Evolutionary conservation across 1,140 invertebrate species (phyloP).

Genomic region (Cherax quadricarinatus): DNA sequence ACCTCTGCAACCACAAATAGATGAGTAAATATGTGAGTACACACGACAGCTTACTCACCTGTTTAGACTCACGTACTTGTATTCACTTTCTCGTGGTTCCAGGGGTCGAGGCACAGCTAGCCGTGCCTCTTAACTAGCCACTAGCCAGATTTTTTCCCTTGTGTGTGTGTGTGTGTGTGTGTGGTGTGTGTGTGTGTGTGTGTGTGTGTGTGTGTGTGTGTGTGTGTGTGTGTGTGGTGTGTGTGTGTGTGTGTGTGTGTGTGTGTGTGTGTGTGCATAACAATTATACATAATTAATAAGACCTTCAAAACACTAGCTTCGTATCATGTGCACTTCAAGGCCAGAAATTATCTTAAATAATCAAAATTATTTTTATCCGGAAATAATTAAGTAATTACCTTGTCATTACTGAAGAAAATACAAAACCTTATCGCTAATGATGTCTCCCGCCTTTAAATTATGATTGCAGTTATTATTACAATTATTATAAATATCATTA

Average conservation of each 20-base stretch:
- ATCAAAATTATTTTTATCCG: constrained; percentile 61
- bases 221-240: constrained; percentile 15
- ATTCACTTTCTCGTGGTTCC: no score
- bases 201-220: constrained; percentile 37
- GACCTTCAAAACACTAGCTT: constrained; percentile 10
- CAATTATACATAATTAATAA: constrained; percentile 52
- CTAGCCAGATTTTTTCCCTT: no score
- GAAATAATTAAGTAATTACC: constrained; percentile 60
- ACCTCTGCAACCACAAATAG: no score
- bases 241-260: constrained; percentile 7
- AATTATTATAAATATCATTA: constrained; percentile 41
- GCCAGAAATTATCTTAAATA: constrained; percentile 52
- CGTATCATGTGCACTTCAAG: constrained; percentile 58
- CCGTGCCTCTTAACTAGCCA: no score
- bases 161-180: constrained; percentile 22
- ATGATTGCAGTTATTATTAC: constrained; percentile 53
- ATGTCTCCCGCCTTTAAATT: constrained; percentile 43
- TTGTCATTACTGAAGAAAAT: constrained; percentile 23
- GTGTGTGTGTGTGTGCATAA: constrained; percentile 13
- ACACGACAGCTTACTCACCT: no score
- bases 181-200: constrained; percentile 24
- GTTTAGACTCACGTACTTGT: no score
- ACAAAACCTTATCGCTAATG: constrained; percentile 38
- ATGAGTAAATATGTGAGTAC: no score
- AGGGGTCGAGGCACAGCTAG: no score